Evolutionary conservation across 1,140 invertebrate species (phyloP), one percentile per base, ranked within the genome.

Genomic region (Plectrocnemia conspersa): DNA sequence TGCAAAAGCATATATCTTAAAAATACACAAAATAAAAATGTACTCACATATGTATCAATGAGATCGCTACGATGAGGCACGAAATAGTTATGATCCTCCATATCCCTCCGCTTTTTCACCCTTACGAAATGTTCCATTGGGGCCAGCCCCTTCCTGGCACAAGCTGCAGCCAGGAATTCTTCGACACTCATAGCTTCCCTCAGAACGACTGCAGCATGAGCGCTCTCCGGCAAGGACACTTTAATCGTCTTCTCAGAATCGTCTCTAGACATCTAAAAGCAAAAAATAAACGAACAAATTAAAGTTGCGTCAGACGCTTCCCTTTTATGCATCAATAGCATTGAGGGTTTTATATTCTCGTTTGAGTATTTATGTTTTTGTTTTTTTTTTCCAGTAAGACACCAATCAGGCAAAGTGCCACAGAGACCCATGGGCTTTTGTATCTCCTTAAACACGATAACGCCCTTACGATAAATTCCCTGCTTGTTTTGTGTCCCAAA

Each of bases 21-120:
- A n/a, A n/a, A n/a, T n/a, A n/a, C n/a, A n/a, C n/a, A n/a, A n/a
- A n/a, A n/a, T n/a, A n/a, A n/a, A n/a, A n/a, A n/a, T n/a, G n/a
- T n/a, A 84, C 91, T 89, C 79, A 97, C 93, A 71, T 96, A 92
- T 68, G 91, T 94, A 73, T 96, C 93, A 65, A 98, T 93, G 62
- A 88, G 80, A 74, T 96, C 91, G 64, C 86, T 87, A 63, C 91
- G 82, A 72, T 92, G 89, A 42, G 91, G 91, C 63, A 94, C 91
- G 76, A 94, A 96, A 74, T 93, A 95, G 75, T 94, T 93, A 66
- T 91, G 89, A 74, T 95, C 91, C 71, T 94, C 91, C 84, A 92
- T 92, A 65, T 97, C 92, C 58, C 89, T 83, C 57, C 91, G 82
- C 69, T 95, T 93, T 72, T 95, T 94, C 11, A 97, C 89, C 52